Conservation (phyloP, 2,113 vertebrate genomes). For the Malaclemys terrapin region DNA sequence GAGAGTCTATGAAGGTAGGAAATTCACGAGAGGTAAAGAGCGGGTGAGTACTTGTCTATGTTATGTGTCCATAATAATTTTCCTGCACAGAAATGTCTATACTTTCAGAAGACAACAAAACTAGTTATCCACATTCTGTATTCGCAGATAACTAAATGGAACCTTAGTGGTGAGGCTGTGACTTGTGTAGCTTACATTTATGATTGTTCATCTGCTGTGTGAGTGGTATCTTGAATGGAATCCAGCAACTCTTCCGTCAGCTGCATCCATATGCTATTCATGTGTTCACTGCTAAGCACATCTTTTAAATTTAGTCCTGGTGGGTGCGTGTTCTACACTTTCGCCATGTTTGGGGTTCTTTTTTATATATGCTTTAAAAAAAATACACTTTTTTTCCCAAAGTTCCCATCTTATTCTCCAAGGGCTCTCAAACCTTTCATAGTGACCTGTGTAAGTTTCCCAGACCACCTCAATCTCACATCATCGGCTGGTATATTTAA, state of each 20-base stretch:
- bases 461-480: rapidly evolving
- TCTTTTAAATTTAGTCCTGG: conserved; percentile 83
- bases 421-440: conserved; percentile 20
- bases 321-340: conserved; percentile 81
- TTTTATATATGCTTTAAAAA: conserved; percentile 62
- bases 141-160: conserved; percentile 74
- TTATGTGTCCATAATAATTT: not conserved
- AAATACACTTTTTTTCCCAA: conserved; percentile 74
- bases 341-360: conserved; percentile 69
- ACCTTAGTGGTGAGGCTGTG: conserved; percentile 70
- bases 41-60: conserved; percentile 16
- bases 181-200: conserved; percentile 76
- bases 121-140: conserved; percentile 29
- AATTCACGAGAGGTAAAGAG: not conserved
- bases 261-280: conserved; percentile 80
- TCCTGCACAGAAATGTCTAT: conserved; percentile 8
- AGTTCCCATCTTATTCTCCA: conserved; percentile 40
- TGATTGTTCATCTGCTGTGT: conserved; percentile 77
- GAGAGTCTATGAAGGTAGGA: not conserved
- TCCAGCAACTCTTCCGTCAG: conserved; percentile 80
- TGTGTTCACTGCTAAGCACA: conserved; percentile 81
- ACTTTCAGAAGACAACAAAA: conserved; percentile 22
- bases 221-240: conserved; percentile 78
- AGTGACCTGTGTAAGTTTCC: not conserved
- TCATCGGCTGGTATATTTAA: rapidly evolving